These are phyloP conservation scores for Epinephelus cyanopodus DNA, from an alignment of 2,113 vertebrate species.

Conservation along the genomic window DNA sequence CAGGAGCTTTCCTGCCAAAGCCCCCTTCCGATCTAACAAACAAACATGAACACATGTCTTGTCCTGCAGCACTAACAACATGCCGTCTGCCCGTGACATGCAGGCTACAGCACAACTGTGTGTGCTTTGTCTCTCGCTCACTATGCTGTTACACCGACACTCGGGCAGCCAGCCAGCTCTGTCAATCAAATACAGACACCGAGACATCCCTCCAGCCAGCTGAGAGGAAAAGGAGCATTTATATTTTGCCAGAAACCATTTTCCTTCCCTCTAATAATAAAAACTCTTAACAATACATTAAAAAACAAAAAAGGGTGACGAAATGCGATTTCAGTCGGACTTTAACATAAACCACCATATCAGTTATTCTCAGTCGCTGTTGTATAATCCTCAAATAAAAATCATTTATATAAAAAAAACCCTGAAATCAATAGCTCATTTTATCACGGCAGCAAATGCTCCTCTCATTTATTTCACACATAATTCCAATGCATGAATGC, in stretches of 20 bases:
- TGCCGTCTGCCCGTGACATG: neutral
- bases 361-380: neutral
- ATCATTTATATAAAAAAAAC: slow-evolving; percentile 32
- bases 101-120: neutral
- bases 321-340: neutral
- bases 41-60: neutral
- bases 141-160: neutral
- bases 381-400: slow-evolving; percentile 41
- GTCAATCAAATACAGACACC: neutral
- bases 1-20: neutral
- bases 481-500: neutral
- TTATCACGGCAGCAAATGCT: slow-evolving; percentile 33
- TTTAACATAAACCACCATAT: neutral
- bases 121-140: neutral
- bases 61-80: neutral
- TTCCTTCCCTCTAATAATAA: neutral
- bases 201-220: neutral
- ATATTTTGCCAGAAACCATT: neutral
- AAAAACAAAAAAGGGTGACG: neutral
- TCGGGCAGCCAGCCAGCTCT: neutral
- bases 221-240: neutral
- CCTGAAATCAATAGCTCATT: slow-evolving; percentile 62
- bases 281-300: neutral
- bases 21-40: neutral
- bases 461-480: slow-evolving; percentile 33